These are phyloP conservation scores for Leucopternis melanops DNA, from an alignment of 2,113 vertebrate genomes.

Conservation along the genomic window DNA sequence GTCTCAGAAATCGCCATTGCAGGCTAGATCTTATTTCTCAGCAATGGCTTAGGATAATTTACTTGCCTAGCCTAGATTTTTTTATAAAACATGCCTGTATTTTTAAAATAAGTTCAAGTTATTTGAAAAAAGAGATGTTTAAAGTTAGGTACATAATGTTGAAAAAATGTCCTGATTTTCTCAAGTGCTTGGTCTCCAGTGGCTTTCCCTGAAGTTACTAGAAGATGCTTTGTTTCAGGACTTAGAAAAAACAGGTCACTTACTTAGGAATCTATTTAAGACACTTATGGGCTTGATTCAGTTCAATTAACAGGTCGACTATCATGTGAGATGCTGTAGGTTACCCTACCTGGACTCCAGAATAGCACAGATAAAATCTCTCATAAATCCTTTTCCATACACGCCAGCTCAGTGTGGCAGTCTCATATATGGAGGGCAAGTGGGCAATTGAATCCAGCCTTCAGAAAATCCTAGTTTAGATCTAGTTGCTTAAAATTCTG, in stretches of 20 bases:
- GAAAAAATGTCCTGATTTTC: constrained; percentile 1
- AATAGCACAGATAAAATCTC: background rate
- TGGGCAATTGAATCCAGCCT: background rate
- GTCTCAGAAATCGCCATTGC: background rate
- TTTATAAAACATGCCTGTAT: background rate
- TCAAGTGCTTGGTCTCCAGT: background rate
- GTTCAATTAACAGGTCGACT: background rate
- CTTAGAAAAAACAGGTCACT: background rate
- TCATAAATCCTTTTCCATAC: background rate
- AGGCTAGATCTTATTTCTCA: background rate
- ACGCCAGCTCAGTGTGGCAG: background rate
- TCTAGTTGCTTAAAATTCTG: background rate
- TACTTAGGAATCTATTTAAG: background rate
- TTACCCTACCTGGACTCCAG: background rate
- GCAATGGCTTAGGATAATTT: background rate
- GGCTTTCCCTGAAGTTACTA: background rate
- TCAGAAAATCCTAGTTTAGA: background rate
- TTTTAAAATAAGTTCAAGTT: background rate
- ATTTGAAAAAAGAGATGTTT: background rate
- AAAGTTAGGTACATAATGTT: background rate
- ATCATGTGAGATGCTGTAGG: background rate
- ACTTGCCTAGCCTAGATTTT: background rate
- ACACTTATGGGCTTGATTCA: background rate
- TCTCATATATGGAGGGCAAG: background rate
- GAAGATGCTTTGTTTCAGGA: background rate